Evolutionary conservation across 2,113 vertebrate species (phyloP).

Genomic region (Halcyon senegalensis): DNA sequence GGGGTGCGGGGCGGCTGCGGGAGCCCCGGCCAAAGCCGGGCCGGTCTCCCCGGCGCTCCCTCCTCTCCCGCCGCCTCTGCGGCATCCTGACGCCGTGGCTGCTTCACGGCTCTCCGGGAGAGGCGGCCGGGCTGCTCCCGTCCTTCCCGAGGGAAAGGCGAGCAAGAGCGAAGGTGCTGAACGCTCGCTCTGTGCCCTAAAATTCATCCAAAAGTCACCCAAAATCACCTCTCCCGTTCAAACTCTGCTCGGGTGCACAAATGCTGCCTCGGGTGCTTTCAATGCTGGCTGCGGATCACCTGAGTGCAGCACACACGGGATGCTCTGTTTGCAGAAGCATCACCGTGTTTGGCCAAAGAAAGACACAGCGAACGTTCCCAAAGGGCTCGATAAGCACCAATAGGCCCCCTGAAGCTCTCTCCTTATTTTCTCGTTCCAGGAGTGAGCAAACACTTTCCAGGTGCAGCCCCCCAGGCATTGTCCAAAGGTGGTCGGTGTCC

Average conservation of each 20-base stretch:
- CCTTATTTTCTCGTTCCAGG: not conserved
- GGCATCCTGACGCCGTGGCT: no score
- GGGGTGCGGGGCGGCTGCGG: not conserved
- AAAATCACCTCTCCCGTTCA: fast-evolving
- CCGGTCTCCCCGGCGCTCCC: not conserved
- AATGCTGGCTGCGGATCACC: not conserved
- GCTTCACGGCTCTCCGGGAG: not conserved
- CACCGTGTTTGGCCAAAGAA: not conserved
- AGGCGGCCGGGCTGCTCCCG: no score
- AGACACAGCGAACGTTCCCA: not conserved
- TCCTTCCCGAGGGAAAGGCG: fast-evolving
- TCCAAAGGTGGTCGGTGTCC: not conserved
- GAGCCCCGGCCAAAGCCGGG: not conserved
- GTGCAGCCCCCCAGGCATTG: not conserved
- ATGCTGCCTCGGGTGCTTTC: fast-evolving
- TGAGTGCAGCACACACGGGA: fast-evolving
- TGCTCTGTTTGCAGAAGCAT: not conserved
- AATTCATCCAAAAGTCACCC: no score
- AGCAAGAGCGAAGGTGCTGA: not conserved
- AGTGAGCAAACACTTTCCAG: not conserved
- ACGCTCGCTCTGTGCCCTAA: not conserved
- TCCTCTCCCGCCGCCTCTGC: not conserved
- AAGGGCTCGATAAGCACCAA: not conserved
- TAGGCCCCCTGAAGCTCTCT: not conserved
- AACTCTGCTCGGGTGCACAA: not conserved